Evolutionary conservation across 2,113 vertebrate species (phyloP).

Genomic region (Dinomys branickii): DNA sequence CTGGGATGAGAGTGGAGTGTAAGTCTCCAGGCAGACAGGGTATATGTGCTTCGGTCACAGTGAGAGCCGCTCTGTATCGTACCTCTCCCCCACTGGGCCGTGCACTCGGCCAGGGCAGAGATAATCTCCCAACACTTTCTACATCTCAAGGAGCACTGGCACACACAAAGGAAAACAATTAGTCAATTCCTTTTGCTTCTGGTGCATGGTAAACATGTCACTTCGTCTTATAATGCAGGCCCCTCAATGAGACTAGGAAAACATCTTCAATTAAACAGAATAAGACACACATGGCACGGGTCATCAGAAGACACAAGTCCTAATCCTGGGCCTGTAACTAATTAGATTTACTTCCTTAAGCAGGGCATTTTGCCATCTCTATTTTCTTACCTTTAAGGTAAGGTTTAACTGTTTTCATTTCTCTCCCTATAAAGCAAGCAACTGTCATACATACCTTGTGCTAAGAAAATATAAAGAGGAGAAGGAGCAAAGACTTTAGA

Average conservation of each 20-base stretch:
- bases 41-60: background rate
- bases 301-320: background rate
- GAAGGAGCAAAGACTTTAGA: background rate
- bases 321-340: background rate
- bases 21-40: conserved; percentile 1
- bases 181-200: background rate
- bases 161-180: background rate
- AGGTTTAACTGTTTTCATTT: background rate
- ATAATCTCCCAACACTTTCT: background rate
- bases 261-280: background rate
- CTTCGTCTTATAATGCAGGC: background rate
- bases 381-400: conserved; percentile 37
- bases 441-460: background rate
- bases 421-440: background rate
- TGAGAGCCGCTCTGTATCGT: background rate
- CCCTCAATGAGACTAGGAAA: conserved; percentile 29
- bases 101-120: background rate
- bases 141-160: background rate
- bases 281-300: background rate
- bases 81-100: background rate
- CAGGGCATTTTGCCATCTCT: background rate
- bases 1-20: background rate
- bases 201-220: background rate
- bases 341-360: background rate
- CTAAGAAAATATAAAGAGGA: conserved; percentile 11